Conservation (phyloP, 2,797 vertebrate species). For the Cuniculus paca region DNA sequence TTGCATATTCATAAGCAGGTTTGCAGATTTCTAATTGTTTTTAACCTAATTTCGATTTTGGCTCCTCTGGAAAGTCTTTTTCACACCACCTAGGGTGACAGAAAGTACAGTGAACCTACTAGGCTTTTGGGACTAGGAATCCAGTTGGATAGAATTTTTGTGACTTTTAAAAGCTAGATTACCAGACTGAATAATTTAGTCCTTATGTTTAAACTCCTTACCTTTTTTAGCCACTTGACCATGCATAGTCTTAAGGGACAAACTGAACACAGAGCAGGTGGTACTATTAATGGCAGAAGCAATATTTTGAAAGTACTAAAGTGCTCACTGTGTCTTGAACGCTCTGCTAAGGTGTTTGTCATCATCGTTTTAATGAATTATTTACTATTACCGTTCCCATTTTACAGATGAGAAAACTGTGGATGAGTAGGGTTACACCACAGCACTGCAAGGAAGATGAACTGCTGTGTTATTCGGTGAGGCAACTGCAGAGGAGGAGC, state of each 20-base stretch:
- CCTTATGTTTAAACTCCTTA: background rate
- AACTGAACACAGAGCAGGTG: background rate
- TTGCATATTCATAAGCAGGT: background rate
- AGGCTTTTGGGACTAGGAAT: background rate
- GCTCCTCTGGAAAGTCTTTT: background rate
- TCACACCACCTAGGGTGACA: background rate
- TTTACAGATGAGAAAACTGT: background rate
- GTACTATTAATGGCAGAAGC: background rate
- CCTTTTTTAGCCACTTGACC: background rate
- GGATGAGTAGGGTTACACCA: background rate
- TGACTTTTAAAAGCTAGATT: conserved; percentile 24
- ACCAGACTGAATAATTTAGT: background rate
- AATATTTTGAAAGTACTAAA: background rate
- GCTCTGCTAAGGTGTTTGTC: background rate
- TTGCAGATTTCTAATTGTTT: background rate
- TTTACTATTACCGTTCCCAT: background rate
- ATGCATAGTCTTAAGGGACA: background rate
- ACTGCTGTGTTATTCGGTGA: background rate
- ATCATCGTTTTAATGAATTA: background rate
- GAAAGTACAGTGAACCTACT: background rate
- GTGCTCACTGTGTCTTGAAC: background rate
- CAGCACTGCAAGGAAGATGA: background rate
- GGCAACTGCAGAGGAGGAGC: background rate
- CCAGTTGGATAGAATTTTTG: background rate
- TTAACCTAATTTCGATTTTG: background rate